Percentiles rank a stretch among this genome's conserved stretches.
Conservation (phyloP, 2,797 vertebrate species). For the Acridotheres tristis region DNA sequence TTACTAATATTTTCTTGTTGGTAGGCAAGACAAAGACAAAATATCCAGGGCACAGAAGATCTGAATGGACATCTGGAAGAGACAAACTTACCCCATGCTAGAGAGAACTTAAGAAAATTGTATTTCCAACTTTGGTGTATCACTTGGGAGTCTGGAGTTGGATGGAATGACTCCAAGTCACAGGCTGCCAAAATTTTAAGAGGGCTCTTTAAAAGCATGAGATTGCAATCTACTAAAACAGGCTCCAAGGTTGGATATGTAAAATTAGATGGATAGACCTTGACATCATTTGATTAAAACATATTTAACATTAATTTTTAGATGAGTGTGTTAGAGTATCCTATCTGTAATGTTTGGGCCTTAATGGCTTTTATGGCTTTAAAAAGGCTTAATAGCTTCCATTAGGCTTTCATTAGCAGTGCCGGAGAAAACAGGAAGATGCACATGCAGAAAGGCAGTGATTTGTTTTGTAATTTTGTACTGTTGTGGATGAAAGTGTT, state of each 20-base stretch:
- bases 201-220: background rate
- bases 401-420: slow-evolving; percentile 34
- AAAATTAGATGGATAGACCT: slow-evolving; percentile 26
- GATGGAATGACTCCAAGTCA: background rate
- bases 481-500: background rate
- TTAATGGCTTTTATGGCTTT: slow-evolving; percentile 42
- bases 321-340: background rate
- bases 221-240: background rate
- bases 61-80: background rate
- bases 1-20: background rate
- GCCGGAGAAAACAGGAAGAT: background rate
- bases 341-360: background rate
- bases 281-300: slow-evolving; percentile 40
- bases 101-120: background rate
- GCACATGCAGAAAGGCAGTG: background rate
- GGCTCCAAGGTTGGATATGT: background rate
- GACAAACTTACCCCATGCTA: background rate
- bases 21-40: background rate
- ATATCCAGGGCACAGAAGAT: background rate
- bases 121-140: background rate
- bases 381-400: slow-evolving; percentile 36
- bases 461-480: background rate
- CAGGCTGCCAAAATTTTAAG: background rate
- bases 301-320: slow-evolving; percentile 39
- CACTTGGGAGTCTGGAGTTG: background rate